A percentile compares a stretch with the other conserved stretches of the same genome.
Conservation (phyloP, 2,113 vertebrate genomes). For the Ornithorhynchus anatinus region DNA sequence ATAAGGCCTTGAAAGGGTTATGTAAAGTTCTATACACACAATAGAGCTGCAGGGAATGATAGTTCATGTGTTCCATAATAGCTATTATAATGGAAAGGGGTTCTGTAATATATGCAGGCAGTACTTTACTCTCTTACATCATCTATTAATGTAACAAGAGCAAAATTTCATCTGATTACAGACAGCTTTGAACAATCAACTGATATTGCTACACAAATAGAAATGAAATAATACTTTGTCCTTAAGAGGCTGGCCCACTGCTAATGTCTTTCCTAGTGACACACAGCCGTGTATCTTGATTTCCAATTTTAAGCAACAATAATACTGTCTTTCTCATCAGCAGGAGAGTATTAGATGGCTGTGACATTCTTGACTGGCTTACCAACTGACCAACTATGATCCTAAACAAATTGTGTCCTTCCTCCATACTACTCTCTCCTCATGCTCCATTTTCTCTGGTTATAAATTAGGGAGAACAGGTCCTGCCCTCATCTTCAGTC, state of each 20-base stretch:
- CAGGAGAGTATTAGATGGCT: no score
- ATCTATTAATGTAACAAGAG: background rate
- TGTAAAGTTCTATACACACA: background rate
- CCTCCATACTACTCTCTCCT: no score
- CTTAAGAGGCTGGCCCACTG: accelerated
- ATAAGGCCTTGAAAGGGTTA: background rate
- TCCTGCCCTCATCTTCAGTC: no score
- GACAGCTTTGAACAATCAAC: background rate
- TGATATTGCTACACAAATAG: accelerated
- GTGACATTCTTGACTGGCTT: no score
- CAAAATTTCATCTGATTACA: background rate
- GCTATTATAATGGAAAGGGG: no score
- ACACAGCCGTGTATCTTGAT: no score
- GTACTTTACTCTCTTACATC: background rate
- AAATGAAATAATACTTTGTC: no score
- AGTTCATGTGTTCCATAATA: background rate
- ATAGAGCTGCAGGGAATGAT: background rate
- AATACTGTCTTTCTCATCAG: background rate
- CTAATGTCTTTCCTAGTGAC: background rate
- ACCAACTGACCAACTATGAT: no score
- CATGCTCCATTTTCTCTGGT: no score
- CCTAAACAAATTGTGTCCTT: no score
- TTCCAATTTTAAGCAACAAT: background rate
- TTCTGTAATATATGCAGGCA: background rate
- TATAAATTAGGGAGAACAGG: no score